Percentiles rank a stretch among this genome's conserved stretches.
phyloP scores from a whole-genome alignment of 2,888 invertebrate species.

The Coleophora deauratella region DNA sequence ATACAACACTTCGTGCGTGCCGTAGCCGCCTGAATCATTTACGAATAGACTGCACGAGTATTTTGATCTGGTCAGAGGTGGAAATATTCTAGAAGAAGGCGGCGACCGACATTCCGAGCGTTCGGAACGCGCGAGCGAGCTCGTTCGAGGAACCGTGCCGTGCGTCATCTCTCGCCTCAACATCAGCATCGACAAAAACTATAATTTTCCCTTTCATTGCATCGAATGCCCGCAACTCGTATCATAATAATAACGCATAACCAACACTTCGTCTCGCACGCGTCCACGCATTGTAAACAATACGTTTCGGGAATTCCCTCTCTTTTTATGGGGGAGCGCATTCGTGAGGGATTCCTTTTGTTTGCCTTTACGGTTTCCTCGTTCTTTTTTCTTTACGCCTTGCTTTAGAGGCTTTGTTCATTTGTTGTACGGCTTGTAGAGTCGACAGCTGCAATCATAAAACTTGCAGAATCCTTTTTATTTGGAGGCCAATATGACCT shows the following conservation, averaged over 20 bases:
- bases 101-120: conserved; percentile 41
- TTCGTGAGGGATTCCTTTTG: conserved; percentile 73
- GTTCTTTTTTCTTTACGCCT: conserved; percentile 39
- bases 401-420: conserved; percentile 15
- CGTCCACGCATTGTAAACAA: conserved; percentile 57
- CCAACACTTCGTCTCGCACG: conserved; percentile 42
- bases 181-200: conserved; percentile 44
- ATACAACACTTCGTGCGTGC: too few species aligned
- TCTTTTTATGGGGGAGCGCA: conserved; percentile 62
- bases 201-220: conserved; percentile 69
- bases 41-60: conserved; percentile 16
- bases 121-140: conserved; percentile 20
- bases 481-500: too few species aligned
- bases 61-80: conserved; percentile 5
- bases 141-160: conserved; percentile 57
- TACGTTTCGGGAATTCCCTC: conserved; percentile 69
- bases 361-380: conserved; percentile 53
- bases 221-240: conserved; percentile 35
- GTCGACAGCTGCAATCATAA: too few species aligned
- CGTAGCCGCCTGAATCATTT: too few species aligned
- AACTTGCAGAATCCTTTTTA: too few species aligned
- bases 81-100: conserved; percentile 13
- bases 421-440: too few species aligned
- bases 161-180: conserved; percentile 25
- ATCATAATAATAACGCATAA: conserved; percentile 49